A percentile compares a stretch with the other conserved stretches of the same genome.
phyloP scores from a whole-genome alignment of 2,797 vertebrate genomes.

The Microctenopoma lineatum region DNA sequence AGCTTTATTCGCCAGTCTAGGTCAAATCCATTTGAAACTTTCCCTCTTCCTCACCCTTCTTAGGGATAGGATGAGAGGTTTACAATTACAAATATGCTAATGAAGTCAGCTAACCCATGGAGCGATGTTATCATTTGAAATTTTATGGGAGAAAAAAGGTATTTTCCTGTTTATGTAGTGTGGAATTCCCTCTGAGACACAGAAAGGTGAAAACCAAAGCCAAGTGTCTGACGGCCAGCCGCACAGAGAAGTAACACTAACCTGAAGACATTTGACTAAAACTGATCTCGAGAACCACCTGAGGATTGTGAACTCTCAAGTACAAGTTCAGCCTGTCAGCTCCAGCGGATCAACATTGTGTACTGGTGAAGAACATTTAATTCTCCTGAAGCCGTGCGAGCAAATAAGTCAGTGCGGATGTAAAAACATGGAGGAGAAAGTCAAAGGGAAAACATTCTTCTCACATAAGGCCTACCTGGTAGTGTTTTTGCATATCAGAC shows the following conservation, averaged over 20 bases:
- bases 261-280: conserved; percentile 70
- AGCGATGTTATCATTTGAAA: conserved; percentile 66
- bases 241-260: conserved; percentile 72
- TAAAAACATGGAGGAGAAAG: conserved; percentile 50
- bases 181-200: conserved; percentile 60
- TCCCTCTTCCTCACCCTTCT: neutral
- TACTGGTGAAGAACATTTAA: conserved; percentile 33
- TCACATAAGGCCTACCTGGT: conserved; percentile 68
- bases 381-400: conserved; percentile 46
- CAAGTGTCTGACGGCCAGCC: conserved; percentile 57
- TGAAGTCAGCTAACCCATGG: conserved; percentile 45
- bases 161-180: conserved; percentile 66
- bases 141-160: conserved; percentile 49
- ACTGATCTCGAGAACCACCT: conserved; percentile 62
- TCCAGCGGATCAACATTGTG: conserved; percentile 48
- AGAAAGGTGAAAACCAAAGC: conserved; percentile 66
- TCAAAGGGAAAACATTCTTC: conserved; percentile 58
- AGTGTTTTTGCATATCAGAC: conserved; percentile 71
- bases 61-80: conserved; percentile 1
- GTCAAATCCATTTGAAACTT: conserved; percentile 1
- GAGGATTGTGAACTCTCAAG: conserved; percentile 66
- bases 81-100: conserved; percentile 73
- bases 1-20: neutral
- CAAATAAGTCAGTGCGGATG: conserved; percentile 45
- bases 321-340: conserved; percentile 77